Evolutionary conservation across 2,888 invertebrate species (phyloP).

Genomic region (Protonemura montana): DNA sequence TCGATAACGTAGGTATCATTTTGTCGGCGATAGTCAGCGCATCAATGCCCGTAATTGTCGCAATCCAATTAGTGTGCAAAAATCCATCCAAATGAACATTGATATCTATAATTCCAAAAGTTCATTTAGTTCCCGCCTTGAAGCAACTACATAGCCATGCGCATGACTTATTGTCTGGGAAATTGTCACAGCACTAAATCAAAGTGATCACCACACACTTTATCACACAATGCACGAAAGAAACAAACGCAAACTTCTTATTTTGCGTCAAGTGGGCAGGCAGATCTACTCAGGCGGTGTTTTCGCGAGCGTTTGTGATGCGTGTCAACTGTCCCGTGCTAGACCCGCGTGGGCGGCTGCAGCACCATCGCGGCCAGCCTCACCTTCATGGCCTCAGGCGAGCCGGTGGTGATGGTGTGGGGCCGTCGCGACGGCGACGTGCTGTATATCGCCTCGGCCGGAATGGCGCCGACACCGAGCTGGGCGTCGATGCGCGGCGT

Average conservation of each 20-base stretch:
- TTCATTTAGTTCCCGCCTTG: neutral
- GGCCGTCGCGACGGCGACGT: conserved; percentile 60
- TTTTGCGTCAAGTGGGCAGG: conserved; percentile 27
- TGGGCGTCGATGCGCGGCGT: conserved; percentile 51
- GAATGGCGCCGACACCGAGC: conserved; percentile 64
- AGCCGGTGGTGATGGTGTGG: conserved; percentile 59
- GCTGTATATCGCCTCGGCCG: conserved; percentile 78
- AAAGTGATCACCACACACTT: neutral
- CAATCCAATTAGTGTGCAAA: neutral
- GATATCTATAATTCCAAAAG: conserved; percentile 2
- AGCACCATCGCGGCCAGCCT: conserved; percentile 89
- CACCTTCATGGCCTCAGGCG: conserved; percentile 86
- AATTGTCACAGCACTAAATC: conserved; percentile 16
- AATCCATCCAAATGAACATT: neutral
- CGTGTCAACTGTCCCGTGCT: conserved; percentile 53
- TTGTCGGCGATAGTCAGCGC: neutral
- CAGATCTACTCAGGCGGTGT: conserved; percentile 21
- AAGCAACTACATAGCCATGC: conserved; percentile 38
- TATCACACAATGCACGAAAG: conserved; percentile 1
- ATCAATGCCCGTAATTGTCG: neutral
- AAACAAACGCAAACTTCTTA: conserved; percentile 1
- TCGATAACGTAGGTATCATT: neutral
- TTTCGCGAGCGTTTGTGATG: conserved; percentile 36
- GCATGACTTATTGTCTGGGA: neutral
- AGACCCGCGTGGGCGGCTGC: conserved; percentile 87